A percentile compares a stretch with the other conserved stretches of the same genome.
Evolutionary conservation across 2,797 vertebrate species (phyloP).

Genomic region (Myotis pilosus): DNA sequence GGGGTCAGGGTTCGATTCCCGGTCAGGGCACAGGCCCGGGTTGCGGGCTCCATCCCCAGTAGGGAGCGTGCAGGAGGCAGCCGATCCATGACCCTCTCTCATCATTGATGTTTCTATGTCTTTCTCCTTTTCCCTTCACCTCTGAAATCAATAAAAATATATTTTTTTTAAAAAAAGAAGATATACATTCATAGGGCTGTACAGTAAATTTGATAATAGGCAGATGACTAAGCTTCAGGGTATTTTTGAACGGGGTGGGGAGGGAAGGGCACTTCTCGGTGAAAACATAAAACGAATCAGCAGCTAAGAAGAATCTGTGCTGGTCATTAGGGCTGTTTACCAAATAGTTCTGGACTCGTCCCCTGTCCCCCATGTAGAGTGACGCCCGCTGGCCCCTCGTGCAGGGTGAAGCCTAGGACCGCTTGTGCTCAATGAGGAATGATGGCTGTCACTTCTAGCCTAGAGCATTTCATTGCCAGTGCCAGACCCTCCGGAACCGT

Average conservation of each 20-base stretch:
- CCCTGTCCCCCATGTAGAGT: neutral
- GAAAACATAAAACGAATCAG: neutral
- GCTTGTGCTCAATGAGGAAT: neutral
- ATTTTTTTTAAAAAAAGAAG: neutral
- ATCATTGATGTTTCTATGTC: too few species aligned
- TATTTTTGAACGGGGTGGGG: neutral
- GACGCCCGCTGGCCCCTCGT: neutral
- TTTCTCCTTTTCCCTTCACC: too few species aligned
- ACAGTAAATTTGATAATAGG: neutral
- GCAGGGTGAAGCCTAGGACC: neutral
- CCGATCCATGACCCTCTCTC: too few species aligned
- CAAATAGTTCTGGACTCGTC: neutral
- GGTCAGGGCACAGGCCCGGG: too few species aligned
- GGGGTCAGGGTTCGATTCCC: too few species aligned
- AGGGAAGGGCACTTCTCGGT: neutral
- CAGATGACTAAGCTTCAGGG: neutral
- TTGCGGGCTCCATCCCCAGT: too few species aligned
- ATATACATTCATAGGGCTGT: neutral
- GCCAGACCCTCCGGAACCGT: neutral
- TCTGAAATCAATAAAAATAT: too few species aligned
- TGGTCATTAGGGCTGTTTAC: neutral
- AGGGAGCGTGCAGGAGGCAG: too few species aligned
- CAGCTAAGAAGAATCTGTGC: neutral
- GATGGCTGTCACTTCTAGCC: neutral
- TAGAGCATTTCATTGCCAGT: neutral